Percentiles rank a stretch among this genome's conserved stretches.
These are phyloP conservation scores for Nibea albiflora DNA, from an alignment of 2,113 vertebrate species.

Conservation along the genomic window DNA sequence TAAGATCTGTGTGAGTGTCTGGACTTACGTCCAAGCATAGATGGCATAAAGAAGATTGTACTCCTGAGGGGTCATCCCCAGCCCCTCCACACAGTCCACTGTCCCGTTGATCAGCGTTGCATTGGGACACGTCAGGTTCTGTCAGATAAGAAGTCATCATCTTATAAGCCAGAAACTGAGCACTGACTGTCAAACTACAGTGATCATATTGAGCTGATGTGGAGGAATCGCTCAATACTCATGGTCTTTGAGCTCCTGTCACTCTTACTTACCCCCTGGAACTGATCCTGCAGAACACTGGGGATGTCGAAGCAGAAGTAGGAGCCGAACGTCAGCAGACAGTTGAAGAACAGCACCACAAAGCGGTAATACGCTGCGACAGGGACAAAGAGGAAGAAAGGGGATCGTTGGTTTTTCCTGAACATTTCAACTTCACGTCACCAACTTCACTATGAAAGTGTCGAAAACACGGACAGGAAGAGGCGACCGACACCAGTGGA, in stretches of 20 bases:
- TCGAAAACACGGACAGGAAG: not conserved
- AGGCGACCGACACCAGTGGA: not conserved
- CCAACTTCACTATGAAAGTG: not conserved
- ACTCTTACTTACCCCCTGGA: constrained; percentile 84
- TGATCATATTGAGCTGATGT: not conserved
- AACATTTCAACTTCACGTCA: not conserved
- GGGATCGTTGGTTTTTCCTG: not conserved
- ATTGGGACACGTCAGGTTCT: constrained; percentile 88
- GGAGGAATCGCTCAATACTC: not conserved
- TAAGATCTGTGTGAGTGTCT: not conserved
- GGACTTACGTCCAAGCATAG: constrained; percentile 86
- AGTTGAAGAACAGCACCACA: constrained; percentile 87
- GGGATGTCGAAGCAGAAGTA: constrained; percentile 90
- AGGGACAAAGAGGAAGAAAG: not conserved
- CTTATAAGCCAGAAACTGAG: not conserved
- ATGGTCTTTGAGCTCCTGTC: not conserved
- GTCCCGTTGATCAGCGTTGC: constrained; percentile 77
- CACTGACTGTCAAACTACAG: not conserved
- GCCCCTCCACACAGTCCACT: constrained; percentile 80
- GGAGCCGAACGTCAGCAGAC: constrained; percentile 86
- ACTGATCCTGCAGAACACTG: constrained; percentile 87
- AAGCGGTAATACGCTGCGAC: constrained; percentile 83
- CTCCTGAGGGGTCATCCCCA: constrained; percentile 88
- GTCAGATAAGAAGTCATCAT: not conserved
- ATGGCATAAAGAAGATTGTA: constrained; percentile 88